Percentiles rank a stretch among this genome's conserved stretches.
phyloP scores from a whole-genome alignment of 37 sponge, comb jelly and placozoan species.

The Spongia lamella region DNA sequence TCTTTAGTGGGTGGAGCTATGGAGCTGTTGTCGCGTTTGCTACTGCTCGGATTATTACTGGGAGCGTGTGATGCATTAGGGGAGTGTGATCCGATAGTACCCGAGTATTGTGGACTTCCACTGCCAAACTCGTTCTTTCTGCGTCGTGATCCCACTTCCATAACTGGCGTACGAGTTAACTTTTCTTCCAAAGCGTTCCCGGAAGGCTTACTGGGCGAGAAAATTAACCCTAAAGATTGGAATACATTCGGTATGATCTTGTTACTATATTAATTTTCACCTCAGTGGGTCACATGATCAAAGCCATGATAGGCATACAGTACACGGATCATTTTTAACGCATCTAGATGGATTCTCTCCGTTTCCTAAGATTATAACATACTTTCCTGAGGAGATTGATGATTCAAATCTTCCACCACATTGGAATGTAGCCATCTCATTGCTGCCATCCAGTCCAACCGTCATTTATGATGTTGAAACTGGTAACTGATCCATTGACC shows the following conservation, averaged over 20 bases:
- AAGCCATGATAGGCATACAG: too few relatives aligned
- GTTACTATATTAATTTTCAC: not conserved
- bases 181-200: constrained; percentile 45
- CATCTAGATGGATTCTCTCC: constrained; percentile 73
- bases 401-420: constrained; percentile 69
- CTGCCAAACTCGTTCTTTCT: constrained; percentile 76
- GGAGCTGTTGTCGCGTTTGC: too few relatives aligned
- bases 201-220: constrained; percentile 20
- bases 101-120: constrained; percentile 73
- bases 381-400: constrained; percentile 49
- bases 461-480: constrained; percentile 47
- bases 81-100: constrained; percentile 72
- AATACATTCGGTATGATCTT: constrained; percentile 63
- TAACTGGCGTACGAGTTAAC: constrained; percentile 55
- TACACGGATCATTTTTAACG: not conserved
- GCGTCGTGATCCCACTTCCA: constrained; percentile 8
- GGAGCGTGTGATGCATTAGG: constrained; percentile 3
- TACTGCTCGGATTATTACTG: too few relatives aligned
- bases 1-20: too few relatives aligned
- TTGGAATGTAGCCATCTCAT: constrained; percentile 63
- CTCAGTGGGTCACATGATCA: not conserved
- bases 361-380: constrained; percentile 74
- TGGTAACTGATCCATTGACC: too few relatives aligned
- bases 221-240: constrained; percentile 47
- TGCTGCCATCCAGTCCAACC: constrained; percentile 41